A percentile compares a stretch with the other conserved stretches of the same genome.
phyloP scores from a whole-genome alignment of 2,888 invertebrate genomes.

The Scaptomyza reducta region DNA sequence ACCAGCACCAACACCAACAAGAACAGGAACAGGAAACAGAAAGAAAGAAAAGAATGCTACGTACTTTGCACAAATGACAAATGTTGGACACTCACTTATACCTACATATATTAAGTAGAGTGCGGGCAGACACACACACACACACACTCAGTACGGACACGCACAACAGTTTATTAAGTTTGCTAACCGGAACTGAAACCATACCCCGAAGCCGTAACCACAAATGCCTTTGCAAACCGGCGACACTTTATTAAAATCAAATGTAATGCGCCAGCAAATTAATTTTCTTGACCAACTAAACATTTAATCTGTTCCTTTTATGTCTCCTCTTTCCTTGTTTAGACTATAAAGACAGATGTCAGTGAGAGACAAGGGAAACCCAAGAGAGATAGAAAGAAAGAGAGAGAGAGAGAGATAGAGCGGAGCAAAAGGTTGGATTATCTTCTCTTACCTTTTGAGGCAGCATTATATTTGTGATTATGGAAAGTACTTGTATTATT shows the following conservation, averaged over 20 bases:
- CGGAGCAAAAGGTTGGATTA: conserved; percentile 2
- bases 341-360: conserved; percentile 60
- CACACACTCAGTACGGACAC: conserved; percentile 8
- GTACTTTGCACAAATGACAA: conserved; percentile 73
- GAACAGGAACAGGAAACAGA: conserved; percentile 7
- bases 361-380: conserved; percentile 27
- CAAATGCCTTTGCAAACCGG: conserved; percentile 22
- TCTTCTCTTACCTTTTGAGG: conserved; percentile 24
- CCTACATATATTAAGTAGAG: conserved; percentile 23
- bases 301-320: conserved; percentile 57
- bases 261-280: conserved; percentile 69
- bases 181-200: conserved; percentile 11
- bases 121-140: conserved; percentile 13
- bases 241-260: conserved; percentile 79
- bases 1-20: conserved; percentile 23
- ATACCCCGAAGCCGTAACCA: conserved; percentile 16
- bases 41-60: conserved; percentile 45
- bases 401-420: background rate
- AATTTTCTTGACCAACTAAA: conserved; percentile 68
- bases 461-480: conserved; percentile 43
- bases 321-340: background rate
- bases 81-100: conserved; percentile 55
- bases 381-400: background rate
- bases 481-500: conserved; percentile 61
- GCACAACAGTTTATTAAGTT: conserved; percentile 68